Base-by-base conservation (phyloP, 2,797 vertebrate species). In the Arctocebus calabarensis region DNA sequence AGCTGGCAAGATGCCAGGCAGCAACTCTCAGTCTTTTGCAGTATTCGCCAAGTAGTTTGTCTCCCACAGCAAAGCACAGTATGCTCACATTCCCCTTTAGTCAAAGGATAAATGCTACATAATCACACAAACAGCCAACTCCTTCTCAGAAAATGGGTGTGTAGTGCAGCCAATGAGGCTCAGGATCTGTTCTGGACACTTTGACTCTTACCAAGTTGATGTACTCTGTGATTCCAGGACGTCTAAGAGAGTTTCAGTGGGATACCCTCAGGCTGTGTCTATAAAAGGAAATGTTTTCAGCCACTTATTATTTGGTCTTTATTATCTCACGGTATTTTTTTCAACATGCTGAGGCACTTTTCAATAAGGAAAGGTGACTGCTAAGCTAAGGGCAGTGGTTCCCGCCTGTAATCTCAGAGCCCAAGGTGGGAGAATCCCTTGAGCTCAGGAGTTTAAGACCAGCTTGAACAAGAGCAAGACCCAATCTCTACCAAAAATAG, bases 261-360 rank as follows among this genome's bases (percentile, higher is more conserved):
- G 17, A 81, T 66, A 79, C 86, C 64, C 32, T 84, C 55, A 43
- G 40, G 12, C 32, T 73, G 14, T 23, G 8, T 64, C 27, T 66
- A 71, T 22, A 84, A 94, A 88, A 66, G 57, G 19, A 92, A 94
- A 64, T 57, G 1, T 94, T 96, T 94, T 77, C 43, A 88, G 43
- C 2, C 34, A 25, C 29, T 75, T 34, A n/a, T 25, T 84, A 43
- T 40, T 86, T 73, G 25, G n/a, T 75, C 7, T 37, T 16, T 91
- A 91, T 93, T 37, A 62, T 45, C 20, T 19, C 59, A 40, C 13
- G 48, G n/a, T 20, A 83, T 83, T 74, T 84, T 84, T 84, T 94
- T 89, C 45, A 64, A n/a, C 16, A 81, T 16, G 88, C 23, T 79
- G 48, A 90, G 16, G 6, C 25, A 52, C 48, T 52, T 52, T 52